Conservation (phyloP, 2,113 vertebrate genomes). For the Natator depressus region DNA sequence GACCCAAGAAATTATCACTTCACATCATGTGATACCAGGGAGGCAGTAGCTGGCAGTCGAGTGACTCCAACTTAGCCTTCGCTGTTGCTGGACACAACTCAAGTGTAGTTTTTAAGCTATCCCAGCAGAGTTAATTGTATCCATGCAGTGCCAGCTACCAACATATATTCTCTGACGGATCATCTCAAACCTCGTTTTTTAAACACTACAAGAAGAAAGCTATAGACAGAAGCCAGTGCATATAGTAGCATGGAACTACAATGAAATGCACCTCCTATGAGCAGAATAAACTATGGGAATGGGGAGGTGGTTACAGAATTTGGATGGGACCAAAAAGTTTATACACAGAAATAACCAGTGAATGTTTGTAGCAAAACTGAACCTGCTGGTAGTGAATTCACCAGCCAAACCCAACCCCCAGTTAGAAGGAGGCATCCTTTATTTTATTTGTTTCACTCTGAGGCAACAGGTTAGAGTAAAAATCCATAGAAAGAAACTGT, state of each 20-base stretch:
- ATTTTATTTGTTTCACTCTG: background rate
- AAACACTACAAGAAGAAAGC: background rate
- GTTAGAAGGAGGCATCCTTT: background rate
- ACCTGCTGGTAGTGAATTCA: background rate
- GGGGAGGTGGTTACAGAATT: background rate
- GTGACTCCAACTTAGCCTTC: background rate
- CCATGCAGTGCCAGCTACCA: background rate
- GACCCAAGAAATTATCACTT: background rate
- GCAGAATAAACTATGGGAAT: background rate
- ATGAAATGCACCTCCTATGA: background rate
- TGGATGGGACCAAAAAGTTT: too few relatives aligned
- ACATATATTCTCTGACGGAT: background rate
- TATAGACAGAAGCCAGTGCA: background rate
- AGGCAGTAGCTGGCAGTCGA: background rate
- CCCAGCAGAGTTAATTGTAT: background rate
- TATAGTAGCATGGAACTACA: background rate
- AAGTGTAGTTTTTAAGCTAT: background rate
- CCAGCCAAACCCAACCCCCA: background rate
- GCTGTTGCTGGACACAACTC: background rate
- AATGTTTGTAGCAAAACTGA: background rate
- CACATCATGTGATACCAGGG: background rate
- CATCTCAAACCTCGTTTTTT: background rate
- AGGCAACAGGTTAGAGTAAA: background rate
- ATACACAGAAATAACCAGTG: background rate
- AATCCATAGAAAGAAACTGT: background rate